phyloP scores from a whole-genome alignment of 2,888 invertebrate genomes.

The Megaustenia siamemsis region DNA sequence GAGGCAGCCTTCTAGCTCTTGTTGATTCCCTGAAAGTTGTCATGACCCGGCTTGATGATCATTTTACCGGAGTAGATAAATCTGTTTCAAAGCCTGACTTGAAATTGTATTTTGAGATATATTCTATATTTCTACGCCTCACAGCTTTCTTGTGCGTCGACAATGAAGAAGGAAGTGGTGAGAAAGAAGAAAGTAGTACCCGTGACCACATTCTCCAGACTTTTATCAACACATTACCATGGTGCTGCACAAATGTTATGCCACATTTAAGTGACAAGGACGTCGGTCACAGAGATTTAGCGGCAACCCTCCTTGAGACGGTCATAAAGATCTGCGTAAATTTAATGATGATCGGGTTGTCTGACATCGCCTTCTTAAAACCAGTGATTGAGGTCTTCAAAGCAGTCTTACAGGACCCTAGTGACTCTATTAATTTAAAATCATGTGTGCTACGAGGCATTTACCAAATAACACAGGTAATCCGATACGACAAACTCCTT shows the following conservation, averaged over 20 bases:
- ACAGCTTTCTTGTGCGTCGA: conserved; percentile 17
- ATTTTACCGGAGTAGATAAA: not conserved
- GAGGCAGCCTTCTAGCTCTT: not conserved
- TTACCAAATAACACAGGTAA: conserved; percentile 33
- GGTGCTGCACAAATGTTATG: not conserved
- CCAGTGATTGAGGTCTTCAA: conserved; percentile 12
- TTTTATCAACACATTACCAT: not conserved
- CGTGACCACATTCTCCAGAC: not conserved
- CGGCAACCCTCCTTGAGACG: not conserved
- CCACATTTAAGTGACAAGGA: not conserved
- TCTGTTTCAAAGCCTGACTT: not conserved
- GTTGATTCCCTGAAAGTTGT: not conserved
- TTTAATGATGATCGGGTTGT: conserved; percentile 29
- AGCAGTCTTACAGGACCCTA: not conserved
- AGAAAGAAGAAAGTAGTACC: not conserved
- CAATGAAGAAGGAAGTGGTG: not conserved
- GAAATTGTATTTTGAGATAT: conserved; percentile 23
- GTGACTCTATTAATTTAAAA: not conserved
- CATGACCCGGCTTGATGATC: not conserved
- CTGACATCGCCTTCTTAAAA: not conserved
- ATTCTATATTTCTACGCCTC: conserved; percentile 2
- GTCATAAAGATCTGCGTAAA: not conserved
- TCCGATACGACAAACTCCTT: not conserved
- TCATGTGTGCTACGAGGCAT: conserved; percentile 6
- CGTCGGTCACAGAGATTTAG: not conserved